A percentile compares a stretch with the other conserved stretches of the same genome.
Conservation (phyloP, 2,113 vertebrate species). For the Heterotilapia buettikoferi region DNA sequence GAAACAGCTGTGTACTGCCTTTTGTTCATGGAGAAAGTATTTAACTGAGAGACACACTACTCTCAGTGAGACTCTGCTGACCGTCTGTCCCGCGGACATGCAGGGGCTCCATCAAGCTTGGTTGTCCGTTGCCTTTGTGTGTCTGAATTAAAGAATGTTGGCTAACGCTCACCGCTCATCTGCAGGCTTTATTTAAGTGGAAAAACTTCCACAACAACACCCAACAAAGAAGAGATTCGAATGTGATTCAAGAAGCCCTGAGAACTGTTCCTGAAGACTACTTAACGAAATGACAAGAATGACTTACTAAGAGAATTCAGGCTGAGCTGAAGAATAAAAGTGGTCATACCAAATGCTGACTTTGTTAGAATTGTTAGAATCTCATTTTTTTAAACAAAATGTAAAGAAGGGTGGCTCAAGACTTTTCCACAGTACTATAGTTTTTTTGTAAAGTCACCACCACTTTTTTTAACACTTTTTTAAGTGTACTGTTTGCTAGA, state of each 20-base stretch:
- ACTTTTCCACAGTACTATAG: neutral
- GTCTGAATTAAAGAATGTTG: too few species aligned
- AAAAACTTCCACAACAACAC: too few species aligned
- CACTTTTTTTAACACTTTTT: neutral
- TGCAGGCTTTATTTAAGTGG: too few species aligned
- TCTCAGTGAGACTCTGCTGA: too few species aligned
- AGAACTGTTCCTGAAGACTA: neutral
- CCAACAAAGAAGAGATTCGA: neutral
- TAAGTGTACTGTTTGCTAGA: neutral
- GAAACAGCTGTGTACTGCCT: too few species aligned
- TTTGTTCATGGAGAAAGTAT: too few species aligned
- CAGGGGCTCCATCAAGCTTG: too few species aligned
- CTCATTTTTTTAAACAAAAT: neutral
- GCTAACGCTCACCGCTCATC: too few species aligned
- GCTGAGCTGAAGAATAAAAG: neutral
- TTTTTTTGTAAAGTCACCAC: neutral
- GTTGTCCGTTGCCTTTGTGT: too few species aligned
- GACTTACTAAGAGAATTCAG: neutral
- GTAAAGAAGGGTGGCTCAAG: neutral
- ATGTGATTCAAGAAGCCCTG: neutral
- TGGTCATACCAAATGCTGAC: neutral
- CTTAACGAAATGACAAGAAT: rapidly evolving
- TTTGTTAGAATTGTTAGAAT: neutral
- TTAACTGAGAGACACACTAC: too few species aligned
- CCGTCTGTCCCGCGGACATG: too few species aligned